Base-by-base conservation (phyloP, 2,888 invertebrate genomes). In the Scaptomyza caliginosa region DNA sequence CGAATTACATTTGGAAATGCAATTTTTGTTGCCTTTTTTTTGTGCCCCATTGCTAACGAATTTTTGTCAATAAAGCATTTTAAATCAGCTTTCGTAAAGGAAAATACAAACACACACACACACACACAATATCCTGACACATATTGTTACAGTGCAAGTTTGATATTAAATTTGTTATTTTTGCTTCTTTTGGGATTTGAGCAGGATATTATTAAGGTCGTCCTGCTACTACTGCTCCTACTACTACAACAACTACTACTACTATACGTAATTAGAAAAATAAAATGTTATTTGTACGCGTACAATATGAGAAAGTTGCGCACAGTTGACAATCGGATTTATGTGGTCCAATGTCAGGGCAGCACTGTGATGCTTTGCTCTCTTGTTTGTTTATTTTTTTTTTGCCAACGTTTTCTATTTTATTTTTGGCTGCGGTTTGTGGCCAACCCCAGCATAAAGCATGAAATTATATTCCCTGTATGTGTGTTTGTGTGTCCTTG, bases 1-100 rank as follows among this genome's bases (percentile, higher is more conserved):
- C 81, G 83, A 78, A 85, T 81, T 69, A 67, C 79, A 87, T 72
- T 64, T 67, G 70, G 64, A 77, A 77, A 77, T 84, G 77, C 77
- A 67, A 62, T 32, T 46, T 63, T 78, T 34, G 28, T 42, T 46
- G 3, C 4, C 26, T 23, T 39, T 42, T 60, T 34, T 49, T 49
- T 19, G 42, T 32, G 38, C 50, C 43, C 36, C 48, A 34, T 40
- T 40, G 8, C 38, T 34, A 21, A 36, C 6, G 43, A 62, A 52
- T 59, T 70, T 77, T 77, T 86, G 82, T 65, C 86, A 87, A 81
- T 87, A 87, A 69, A 64, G 64, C 70, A 71, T 62, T 79, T 71
- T 54, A 77, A 77, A 66, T 86, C 59, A 64, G 34, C 34, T 34
- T 16, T 34, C 16, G 34, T 34, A 3, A 16, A 16, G 56, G 36